phyloP scores from a whole-genome alignment of 1,140 invertebrate species.

The Cyclina sinensis region DNA sequence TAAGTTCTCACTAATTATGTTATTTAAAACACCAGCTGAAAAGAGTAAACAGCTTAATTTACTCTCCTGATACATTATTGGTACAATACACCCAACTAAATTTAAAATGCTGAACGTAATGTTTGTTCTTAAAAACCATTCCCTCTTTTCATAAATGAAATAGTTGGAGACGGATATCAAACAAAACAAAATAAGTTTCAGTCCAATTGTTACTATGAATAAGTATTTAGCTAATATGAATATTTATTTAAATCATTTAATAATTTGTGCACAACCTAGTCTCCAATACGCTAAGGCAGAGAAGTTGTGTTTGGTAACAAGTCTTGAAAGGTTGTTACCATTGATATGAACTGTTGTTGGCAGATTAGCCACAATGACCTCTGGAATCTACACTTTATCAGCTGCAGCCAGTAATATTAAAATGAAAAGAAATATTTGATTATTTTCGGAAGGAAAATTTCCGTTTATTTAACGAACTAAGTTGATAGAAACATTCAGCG shows the following conservation, averaged over 20 bases:
- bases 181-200: too few relatives aligned
- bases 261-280: not conserved
- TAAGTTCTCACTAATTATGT: not conserved
- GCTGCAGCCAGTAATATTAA: too few relatives aligned
- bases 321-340: not conserved
- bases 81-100: not conserved
- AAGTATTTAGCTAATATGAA: too few relatives aligned
- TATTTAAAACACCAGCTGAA: conserved; percentile 8
- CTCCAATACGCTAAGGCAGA: not conserved
- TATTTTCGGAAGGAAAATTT: too few relatives aligned
- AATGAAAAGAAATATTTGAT: too few relatives aligned
- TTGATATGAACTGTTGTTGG: not conserved
- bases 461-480: too few relatives aligned
- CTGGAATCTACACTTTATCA: conserved; percentile 7
- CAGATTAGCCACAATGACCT: not conserved
- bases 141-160: too few relatives aligned
- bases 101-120: conserved; percentile 3
- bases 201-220: too few relatives aligned
- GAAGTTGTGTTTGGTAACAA: not conserved
- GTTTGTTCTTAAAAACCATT: conserved; percentile 14
- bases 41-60: not conserved
- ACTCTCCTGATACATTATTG: conserved; percentile 46
- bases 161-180: too few relatives aligned
- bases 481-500: too few relatives aligned
- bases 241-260: too few relatives aligned